A percentile compares a stretch with the other conserved stretches of the same genome.
These are phyloP conservation scores for Diacarnus erythraeanus DNA, from an alignment of 37 sponge, comb jelly and placozoan species.

Conservation along the genomic window DNA sequence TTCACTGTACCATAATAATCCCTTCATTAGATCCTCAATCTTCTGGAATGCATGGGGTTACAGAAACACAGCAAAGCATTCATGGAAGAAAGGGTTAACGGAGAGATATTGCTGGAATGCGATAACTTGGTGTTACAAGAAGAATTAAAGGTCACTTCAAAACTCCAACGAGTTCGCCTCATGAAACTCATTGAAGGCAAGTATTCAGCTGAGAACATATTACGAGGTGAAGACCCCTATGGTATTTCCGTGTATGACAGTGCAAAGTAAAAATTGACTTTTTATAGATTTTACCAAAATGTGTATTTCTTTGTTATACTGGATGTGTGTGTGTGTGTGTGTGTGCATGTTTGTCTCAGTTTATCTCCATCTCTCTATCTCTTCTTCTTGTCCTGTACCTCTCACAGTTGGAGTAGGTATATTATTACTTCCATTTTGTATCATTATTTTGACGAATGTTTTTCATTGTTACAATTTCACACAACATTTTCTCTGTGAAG, in stretches of 20 bases:
- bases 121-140: conserved; percentile 15
- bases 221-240: conserved; percentile 41
- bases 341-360: too few species aligned
- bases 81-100: conserved; percentile 36
- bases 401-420: too few species aligned
- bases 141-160: conserved; percentile 29
- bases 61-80: conserved; percentile 13
- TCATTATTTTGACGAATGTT: too few species aligned
- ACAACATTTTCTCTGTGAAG: too few species aligned
- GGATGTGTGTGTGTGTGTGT: too few species aligned
- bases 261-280: neutral
- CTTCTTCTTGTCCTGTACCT: too few species aligned
- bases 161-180: conserved; percentile 12
- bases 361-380: too few species aligned
- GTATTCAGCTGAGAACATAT: conserved; percentile 33
- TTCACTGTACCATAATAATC: neutral
- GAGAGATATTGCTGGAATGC: conserved; percentile 44
- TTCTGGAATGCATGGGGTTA: conserved; percentile 39
- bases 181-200: conserved; percentile 29
- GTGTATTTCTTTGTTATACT: too few species aligned
- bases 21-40: neutral
- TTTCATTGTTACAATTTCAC: too few species aligned
- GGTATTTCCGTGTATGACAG: too few species aligned
- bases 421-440: too few species aligned
- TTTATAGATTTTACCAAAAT: neutral